Percentiles rank a stretch among this genome's conserved stretches.
phyloP scores from a whole-genome alignment of 1,140 invertebrate species.

The Colletes latitarsis region DNA sequence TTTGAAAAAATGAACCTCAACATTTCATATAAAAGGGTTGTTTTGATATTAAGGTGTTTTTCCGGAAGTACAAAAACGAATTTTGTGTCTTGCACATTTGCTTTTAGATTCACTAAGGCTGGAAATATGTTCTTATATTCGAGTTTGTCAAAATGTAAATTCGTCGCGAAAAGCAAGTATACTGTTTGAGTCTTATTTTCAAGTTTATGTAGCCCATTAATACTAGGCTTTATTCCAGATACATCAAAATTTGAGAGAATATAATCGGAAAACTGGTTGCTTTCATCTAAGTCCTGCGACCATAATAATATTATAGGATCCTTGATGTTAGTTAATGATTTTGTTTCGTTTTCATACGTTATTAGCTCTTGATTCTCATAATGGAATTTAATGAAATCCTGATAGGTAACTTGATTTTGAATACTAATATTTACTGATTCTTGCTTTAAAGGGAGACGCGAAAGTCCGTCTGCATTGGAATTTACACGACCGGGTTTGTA shows the following conservation, averaged over 20 bases:
- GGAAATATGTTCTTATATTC: not conserved
- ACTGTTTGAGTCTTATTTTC: not conserved
- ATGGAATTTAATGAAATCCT: no score
- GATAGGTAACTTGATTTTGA: no score
- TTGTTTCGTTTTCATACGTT: no score
- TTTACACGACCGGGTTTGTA: no score
- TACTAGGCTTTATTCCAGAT: not conserved
- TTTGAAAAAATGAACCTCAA: no score
- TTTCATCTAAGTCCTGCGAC: no score
- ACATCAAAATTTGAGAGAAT: not conserved
- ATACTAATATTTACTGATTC: no score
- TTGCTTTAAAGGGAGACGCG: no score
- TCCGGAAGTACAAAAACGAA: not conserved
- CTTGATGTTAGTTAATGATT: no score
- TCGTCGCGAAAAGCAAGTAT: not conserved
- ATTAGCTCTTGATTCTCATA: no score
- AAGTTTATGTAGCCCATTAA: not conserved
- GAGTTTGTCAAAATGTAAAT: not conserved
- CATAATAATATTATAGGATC: no score
- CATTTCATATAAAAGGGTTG: not conserved
- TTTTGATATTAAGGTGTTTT: slow-evolving; percentile 1
- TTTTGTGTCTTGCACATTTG: not conserved
- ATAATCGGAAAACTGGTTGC: not conserved
- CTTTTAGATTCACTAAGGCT: not conserved
- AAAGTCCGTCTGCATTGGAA: no score